Percentiles rank a stretch among this genome's conserved stretches.
Evolutionary conservation across 64 coral and sea anemone genomes (phyloP).

Genomic region (Stichodactyla mertensii): DNA sequence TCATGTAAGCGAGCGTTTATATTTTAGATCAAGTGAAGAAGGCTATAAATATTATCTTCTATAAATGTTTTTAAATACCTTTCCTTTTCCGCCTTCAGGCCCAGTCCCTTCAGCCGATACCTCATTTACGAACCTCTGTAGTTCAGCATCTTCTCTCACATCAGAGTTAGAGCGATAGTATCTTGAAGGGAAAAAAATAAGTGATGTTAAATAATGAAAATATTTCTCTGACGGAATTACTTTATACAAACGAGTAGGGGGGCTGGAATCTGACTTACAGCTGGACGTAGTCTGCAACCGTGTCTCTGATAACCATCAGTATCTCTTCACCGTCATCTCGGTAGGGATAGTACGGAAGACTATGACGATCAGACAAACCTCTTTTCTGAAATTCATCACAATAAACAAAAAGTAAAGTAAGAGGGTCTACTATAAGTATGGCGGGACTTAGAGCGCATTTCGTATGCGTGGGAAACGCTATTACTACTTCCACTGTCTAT

Average conservation of each 20-base stretch:
- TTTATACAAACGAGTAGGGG: not conserved
- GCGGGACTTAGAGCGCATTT: too few species aligned
- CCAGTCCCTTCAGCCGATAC: slow-evolving; percentile 25
- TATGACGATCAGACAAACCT: slow-evolving; percentile 29
- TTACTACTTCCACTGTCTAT: not conserved
- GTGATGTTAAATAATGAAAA: not conserved
- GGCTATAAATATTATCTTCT: too few species aligned
- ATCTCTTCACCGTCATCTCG: slow-evolving; percentile 40
- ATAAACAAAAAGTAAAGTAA: too few species aligned
- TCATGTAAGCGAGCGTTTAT: too few species aligned
- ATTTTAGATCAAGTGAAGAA: too few species aligned
- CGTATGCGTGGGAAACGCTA: too few species aligned
- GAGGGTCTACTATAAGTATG: too few species aligned
- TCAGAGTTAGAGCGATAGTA: slow-evolving; percentile 19
- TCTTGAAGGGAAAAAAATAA: not conserved
- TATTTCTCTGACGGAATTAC: not conserved
- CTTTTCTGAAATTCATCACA: slow-evolving; percentile 30
- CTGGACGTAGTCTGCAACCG: slow-evolving; percentile 40
- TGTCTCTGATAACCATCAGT: slow-evolving; percentile 30
- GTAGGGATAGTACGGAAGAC: slow-evolving; percentile 62
- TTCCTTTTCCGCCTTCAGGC: not conserved
- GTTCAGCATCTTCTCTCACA: slow-evolving; percentile 12
- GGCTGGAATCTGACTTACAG: slow-evolving; percentile 38
- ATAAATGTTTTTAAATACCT: not conserved
- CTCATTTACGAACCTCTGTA: slow-evolving; percentile 24